These are phyloP conservation scores for Podarcis lilfordi DNA, from an alignment of 2,797 vertebrate genomes.

Conservation along the genomic window DNA sequence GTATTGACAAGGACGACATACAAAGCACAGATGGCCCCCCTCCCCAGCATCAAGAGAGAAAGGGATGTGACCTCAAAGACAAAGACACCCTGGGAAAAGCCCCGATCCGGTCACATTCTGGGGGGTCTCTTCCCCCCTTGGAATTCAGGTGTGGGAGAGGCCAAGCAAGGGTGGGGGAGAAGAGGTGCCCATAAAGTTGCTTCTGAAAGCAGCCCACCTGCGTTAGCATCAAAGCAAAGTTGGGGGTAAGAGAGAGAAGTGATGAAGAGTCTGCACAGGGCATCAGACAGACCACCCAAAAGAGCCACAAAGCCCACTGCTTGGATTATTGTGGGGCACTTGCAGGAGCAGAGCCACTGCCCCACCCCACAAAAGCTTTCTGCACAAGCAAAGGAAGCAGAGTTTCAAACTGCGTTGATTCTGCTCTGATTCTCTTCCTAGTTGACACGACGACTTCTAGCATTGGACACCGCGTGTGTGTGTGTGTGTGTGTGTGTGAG, in stretches of 20 bases:
- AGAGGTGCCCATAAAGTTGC: background rate
- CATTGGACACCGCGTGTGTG: no score
- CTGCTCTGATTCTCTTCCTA: background rate
- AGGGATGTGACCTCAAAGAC: slow-evolving; percentile 31
- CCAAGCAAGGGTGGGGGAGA: background rate
- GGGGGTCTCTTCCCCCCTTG: slow-evolving; percentile 18
- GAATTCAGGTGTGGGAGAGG: slow-evolving; percentile 46
- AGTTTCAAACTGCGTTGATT: no score
- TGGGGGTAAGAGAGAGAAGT: no score
- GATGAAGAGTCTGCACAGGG: background rate
- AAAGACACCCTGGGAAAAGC: slow-evolving; percentile 38
- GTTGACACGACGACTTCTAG: background rate
- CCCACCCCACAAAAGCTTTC: background rate
- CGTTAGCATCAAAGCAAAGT: background rate
- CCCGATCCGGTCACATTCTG: slow-evolving; percentile 39
- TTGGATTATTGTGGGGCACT: no score
- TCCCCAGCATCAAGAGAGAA: slow-evolving; percentile 15
- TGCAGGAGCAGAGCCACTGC: background rate
- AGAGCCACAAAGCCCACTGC: background rate
- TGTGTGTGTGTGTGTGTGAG: no score
- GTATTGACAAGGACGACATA: slow-evolving; percentile 40
- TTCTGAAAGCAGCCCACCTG: background rate
- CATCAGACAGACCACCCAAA: background rate
- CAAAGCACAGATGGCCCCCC: slow-evolving; percentile 36
- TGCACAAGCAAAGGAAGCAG: background rate